Evolutionary conservation across 2,113 vertebrate genomes (phyloP).

Genomic region (Etheostoma cragini): DNA sequence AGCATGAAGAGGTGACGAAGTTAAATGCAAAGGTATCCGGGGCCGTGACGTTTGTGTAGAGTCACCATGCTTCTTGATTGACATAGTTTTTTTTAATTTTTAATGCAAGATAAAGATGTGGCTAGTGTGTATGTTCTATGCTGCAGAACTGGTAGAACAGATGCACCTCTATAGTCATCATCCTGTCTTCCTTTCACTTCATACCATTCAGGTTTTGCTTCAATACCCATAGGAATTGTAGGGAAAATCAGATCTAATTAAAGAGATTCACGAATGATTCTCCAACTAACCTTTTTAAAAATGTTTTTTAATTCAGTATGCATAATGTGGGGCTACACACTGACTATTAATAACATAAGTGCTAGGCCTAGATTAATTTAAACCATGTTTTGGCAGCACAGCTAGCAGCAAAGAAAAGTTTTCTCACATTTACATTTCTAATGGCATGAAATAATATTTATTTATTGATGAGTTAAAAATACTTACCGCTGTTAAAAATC

Average conservation of each 20-base stretch:
- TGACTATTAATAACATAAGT: too few relatives aligned
- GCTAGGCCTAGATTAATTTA: not conserved
- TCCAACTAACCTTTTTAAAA: not conserved
- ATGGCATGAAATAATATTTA: not conserved
- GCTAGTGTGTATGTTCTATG: not conserved
- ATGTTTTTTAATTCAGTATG: not conserved
- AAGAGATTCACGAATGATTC: not conserved
- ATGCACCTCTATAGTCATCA: not conserved
- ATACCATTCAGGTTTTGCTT: not conserved
- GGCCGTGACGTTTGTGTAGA: not conserved
- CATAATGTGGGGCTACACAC: not conserved
- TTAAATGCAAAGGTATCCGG: not conserved
- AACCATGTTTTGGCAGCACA: not conserved
- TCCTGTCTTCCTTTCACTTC: not conserved
- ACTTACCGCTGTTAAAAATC: not conserved
- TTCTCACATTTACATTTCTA: not conserved
- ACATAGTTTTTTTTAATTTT: not conserved
- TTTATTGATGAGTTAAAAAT: not conserved
- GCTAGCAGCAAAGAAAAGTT: not conserved
- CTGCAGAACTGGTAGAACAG: not conserved
- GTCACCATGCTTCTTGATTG: not conserved
- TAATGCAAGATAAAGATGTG: not conserved
- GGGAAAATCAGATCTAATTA: not conserved
- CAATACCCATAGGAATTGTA: not conserved
- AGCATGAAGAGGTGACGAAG: slow-evolving; percentile 19